These are phyloP conservation scores for Cryptocephalus primarius DNA, from an alignment of 2,888 invertebrate genomes.

Conservation along the genomic window DNA sequence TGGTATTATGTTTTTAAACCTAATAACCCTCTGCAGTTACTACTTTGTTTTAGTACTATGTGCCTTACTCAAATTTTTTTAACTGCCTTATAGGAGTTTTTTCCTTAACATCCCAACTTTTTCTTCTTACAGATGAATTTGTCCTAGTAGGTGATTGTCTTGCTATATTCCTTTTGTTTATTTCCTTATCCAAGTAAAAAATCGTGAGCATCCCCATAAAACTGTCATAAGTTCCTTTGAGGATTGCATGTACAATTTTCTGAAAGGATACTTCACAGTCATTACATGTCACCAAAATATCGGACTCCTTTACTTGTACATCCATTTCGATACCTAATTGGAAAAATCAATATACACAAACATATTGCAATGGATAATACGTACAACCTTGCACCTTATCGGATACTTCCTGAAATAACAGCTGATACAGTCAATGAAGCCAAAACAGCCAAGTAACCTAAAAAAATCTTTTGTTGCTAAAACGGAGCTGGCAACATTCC, in stretches of 20 bases:
- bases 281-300: neutral
- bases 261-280: conserved; percentile 29
- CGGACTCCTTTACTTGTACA: no score
- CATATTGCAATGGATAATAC: no score
- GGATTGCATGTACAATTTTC: conserved; percentile 53
- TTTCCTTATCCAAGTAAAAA: conserved; percentile 69
- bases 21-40: neutral
- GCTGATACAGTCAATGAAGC: no score
- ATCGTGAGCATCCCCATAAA: conserved; percentile 65
- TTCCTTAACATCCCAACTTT: conserved; percentile 21
- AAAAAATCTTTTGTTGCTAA: no score
- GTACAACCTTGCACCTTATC: no score
- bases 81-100: conserved; percentile 32
- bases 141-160: conserved; percentile 44
- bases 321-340: no score
- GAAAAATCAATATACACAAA: no score
- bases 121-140: conserved; percentile 34
- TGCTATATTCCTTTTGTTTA: conserved; percentile 50
- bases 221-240: conserved; percentile 68
- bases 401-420: no score
- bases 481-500: no score
- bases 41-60: neutral
- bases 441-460: no score
- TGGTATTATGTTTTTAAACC: no score
- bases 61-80: conserved; percentile 39